These are phyloP conservation scores for Tupiocoris notatus DNA, from an alignment of 2,888 invertebrate genomes.

Conservation along the genomic window DNA sequence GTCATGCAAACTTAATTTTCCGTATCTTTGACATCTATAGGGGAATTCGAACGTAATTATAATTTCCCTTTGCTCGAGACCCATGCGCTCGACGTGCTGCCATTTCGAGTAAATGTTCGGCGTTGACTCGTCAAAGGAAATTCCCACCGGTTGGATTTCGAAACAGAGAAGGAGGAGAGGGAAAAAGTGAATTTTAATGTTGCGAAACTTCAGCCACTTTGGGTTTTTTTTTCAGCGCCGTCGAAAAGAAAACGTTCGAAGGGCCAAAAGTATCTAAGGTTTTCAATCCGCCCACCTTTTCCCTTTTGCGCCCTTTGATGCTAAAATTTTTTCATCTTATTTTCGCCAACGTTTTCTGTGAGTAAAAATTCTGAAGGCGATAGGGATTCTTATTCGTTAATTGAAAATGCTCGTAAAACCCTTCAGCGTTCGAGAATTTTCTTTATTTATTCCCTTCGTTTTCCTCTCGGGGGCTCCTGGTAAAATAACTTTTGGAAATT, in stretches of 20 bases:
- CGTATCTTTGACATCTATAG: neutral
- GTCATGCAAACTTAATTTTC: neutral
- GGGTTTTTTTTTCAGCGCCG: neutral
- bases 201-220: neutral
- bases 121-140: neutral
- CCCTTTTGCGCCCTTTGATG: neutral
- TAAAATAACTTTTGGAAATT: neutral
- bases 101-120: neutral
- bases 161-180: neutral
- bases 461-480: neutral
- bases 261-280: neutral
- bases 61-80: neutral
- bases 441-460: neutral
- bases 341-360: neutral
- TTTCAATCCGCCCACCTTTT: neutral
- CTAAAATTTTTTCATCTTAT: neutral
- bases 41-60: neutral
- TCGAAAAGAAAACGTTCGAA: neutral
- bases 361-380: neutral
- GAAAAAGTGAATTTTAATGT: neutral
- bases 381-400: neutral
- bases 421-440: neutral
- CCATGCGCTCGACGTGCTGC: too few species aligned
- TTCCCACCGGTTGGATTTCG: neutral
- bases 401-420: neutral